Conservation (phyloP, 2,888 invertebrate genomes). For the Philonicus albiceps region DNA sequence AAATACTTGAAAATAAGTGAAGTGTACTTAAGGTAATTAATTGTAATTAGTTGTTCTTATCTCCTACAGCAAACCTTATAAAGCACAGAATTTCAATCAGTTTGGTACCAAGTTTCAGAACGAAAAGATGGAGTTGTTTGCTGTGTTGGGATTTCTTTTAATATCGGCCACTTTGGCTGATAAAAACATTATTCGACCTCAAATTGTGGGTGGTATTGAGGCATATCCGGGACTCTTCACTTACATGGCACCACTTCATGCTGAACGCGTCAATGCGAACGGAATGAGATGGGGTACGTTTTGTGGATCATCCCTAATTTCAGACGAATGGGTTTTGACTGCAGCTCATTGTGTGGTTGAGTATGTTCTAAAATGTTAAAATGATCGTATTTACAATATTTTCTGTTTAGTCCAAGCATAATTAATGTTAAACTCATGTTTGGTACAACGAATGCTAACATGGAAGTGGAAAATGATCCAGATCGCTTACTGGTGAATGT, state of each 20-base stretch:
- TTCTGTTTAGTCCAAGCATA: neutral
- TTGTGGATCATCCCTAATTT: constrained; percentile 6
- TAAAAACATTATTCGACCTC: neutral
- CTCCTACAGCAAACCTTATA: neutral
- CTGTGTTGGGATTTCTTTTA: neutral
- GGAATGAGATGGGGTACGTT: neutral
- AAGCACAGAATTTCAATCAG: neutral
- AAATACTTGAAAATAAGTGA: neutral
- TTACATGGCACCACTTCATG: neutral
- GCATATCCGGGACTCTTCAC: neutral
- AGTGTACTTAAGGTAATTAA: neutral
- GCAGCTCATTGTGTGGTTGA: constrained; percentile 37
- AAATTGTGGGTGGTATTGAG: neutral
- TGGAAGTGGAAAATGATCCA: neutral
- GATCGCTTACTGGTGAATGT: neutral
- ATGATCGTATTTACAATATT: neutral
- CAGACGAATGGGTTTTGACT: constrained; percentile 28
- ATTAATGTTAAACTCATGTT: neutral
- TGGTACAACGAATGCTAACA: neutral
- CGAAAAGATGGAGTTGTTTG: neutral
- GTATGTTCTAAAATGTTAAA: neutral
- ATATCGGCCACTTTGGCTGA: neutral
- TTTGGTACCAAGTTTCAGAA: neutral
- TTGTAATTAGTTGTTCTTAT: neutral
- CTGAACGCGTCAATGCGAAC: neutral